Percentiles rank a stretch among this genome's conserved stretches.
These are phyloP conservation scores for Drosophila pruinosa DNA, from an alignment of 1,140 invertebrate species.

Conservation along the genomic window DNA sequence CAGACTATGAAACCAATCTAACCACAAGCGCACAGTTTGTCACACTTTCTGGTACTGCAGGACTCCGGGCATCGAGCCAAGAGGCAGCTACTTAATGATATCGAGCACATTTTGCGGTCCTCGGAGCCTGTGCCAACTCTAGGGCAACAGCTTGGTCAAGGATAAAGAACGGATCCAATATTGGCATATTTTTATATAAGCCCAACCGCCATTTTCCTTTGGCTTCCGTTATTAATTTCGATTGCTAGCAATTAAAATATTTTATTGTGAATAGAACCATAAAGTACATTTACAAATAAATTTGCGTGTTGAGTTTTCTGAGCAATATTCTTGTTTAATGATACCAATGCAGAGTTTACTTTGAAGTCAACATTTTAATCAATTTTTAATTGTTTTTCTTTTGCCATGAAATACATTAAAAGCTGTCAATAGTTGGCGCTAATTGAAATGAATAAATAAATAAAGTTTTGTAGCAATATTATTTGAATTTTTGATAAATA, in stretches of 20 bases:
- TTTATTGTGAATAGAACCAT: neutral
- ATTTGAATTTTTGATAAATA: too few species aligned
- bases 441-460: too few species aligned
- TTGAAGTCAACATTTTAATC: too few species aligned
- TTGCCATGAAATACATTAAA: too few species aligned
- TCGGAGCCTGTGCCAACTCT: constrained; percentile 24
- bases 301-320: too few species aligned
- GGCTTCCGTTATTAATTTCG: neutral
- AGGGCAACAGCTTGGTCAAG: constrained; percentile 35
- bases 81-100: constrained; percentile 62
- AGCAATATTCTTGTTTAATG: too few species aligned
- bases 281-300: too few species aligned
- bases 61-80: constrained; percentile 12
- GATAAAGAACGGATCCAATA: constrained; percentile 55
- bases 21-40: constrained; percentile 17
- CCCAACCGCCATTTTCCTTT: neutral
- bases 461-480: too few species aligned
- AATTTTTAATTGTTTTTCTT: too few species aligned
- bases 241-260: neutral
- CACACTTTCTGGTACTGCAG: neutral
- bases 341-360: too few species aligned
- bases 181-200: constrained; percentile 6
- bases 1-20: constrained; percentile 13
- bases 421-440: too few species aligned
- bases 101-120: constrained; percentile 29